Percentiles rank a stretch among this genome's conserved stretches.
phyloP scores from a whole-genome alignment of 2,888 invertebrate species.

The Dyspetes luteomarginatus region DNA sequence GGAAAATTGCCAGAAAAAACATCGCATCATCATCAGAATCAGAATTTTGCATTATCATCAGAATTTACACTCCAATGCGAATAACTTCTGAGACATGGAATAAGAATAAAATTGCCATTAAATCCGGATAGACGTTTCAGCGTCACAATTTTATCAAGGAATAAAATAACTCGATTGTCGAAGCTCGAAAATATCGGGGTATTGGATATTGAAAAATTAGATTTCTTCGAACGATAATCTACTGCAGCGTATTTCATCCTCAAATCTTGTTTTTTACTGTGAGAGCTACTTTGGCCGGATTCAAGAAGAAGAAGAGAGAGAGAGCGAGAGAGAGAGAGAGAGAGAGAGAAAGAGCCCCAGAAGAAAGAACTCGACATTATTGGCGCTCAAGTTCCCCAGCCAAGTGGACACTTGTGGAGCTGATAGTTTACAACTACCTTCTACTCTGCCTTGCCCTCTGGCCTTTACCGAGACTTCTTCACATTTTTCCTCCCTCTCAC shows the following conservation, averaged over 20 bases:
- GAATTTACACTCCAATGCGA: neutral
- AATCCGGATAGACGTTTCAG: neutral
- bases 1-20: too few species aligned
- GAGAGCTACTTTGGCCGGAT: constrained; percentile 50
- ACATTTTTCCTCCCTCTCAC: constrained; percentile 25
- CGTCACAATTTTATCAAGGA: neutral
- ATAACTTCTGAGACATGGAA: neutral
- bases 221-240: constrained; percentile 53
- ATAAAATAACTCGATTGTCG: neutral
- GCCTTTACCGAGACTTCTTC: constrained; percentile 6
- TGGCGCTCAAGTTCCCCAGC: constrained; percentile 57
- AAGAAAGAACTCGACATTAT: constrained; percentile 61
- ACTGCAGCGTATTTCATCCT: constrained; percentile 44
- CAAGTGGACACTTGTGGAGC: constrained; percentile 69
- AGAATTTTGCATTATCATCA: too few species aligned
- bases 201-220: constrained; percentile 54
- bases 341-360: constrained; percentile 4
- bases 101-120: neutral
- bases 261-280: constrained; percentile 58
- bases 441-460: constrained; percentile 16
- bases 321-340: constrained; percentile 5
- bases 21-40: too few species aligned
- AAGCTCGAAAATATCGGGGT: neutral
- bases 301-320: constrained; percentile 15
- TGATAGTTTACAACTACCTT: constrained; percentile 63